phyloP scores from a whole-genome alignment of 2,888 invertebrate species.

The Nephrotoma flavescens region DNA sequence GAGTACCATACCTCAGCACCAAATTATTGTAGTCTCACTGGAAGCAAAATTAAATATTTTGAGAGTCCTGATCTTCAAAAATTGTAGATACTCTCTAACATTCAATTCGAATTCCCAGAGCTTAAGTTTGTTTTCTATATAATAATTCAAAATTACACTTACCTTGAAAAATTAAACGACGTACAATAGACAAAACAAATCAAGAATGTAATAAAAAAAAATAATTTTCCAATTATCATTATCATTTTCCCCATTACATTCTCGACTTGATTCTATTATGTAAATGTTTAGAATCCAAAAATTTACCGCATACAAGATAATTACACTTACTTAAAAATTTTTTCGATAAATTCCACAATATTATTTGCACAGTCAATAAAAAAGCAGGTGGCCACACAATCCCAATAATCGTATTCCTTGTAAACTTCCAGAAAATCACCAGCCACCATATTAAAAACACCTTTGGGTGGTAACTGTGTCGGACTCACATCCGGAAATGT shows the following conservation, averaged over 20 bases:
- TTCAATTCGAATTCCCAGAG: too few species aligned
- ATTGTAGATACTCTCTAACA: too few species aligned
- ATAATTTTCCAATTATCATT: background rate
- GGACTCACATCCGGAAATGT: conserved; percentile 84
- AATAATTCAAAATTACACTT: background rate
- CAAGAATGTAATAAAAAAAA: conserved; percentile 2
- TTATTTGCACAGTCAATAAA: conserved; percentile 98
- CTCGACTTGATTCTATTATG: background rate
- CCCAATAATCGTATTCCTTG: conserved; percentile 56
- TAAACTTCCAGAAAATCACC: conserved; percentile 89
- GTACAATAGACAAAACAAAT: background rate
- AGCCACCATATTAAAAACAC: conserved; percentile 85
- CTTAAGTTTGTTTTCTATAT: too few species aligned
- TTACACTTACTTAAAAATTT: conserved; percentile 49
- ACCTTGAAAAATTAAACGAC: background rate
- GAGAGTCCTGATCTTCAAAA: too few species aligned
- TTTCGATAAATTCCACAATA: conserved; percentile 85
- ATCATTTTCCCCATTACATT: background rate
- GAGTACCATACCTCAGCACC: too few species aligned
- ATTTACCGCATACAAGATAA: background rate
- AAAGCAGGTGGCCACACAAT: conserved; percentile 92
- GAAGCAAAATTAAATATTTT: too few species aligned
- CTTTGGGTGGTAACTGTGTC: conserved; percentile 39
- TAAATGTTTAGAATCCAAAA: background rate
- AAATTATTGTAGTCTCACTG: too few species aligned